Conservation (phyloP, 2,888 invertebrate genomes). For the Scrobipalpa costella region DNA sequence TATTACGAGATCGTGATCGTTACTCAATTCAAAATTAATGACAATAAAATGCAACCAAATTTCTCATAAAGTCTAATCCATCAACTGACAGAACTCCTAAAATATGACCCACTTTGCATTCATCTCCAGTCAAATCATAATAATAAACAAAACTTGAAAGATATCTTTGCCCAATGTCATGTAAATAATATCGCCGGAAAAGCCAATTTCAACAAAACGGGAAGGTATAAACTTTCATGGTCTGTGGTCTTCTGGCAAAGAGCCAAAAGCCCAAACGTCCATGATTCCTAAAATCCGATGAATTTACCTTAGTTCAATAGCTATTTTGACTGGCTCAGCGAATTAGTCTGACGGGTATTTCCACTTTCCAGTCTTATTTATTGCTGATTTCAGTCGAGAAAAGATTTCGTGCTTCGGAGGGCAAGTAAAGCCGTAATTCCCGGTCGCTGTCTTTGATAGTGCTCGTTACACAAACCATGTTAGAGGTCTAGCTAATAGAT, state of each 20-base stretch:
- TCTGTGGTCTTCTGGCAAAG: background rate
- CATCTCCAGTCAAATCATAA: background rate
- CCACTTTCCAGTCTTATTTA: too few relatives aligned
- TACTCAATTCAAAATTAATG: too few relatives aligned
- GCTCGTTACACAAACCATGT: too few relatives aligned
- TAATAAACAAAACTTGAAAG: conserved; percentile 5
- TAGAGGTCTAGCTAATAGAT: too few relatives aligned
- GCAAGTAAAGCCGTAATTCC: too few relatives aligned
- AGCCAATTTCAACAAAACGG: conserved; percentile 15
- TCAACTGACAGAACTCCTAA: background rate
- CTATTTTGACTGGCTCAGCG: too few relatives aligned
- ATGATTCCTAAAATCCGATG: background rate
- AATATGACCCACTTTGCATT: background rate
- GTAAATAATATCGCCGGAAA: conserved; percentile 3
- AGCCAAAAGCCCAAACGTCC: background rate
- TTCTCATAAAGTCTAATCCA: background rate
- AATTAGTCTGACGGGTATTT: too few relatives aligned
- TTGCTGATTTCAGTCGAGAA: too few relatives aligned
- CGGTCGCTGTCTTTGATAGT: too few relatives aligned
- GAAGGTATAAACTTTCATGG: conserved; percentile 9
- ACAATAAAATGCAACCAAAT: too few relatives aligned
- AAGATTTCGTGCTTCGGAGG: too few relatives aligned
- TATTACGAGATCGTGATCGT: too few relatives aligned
- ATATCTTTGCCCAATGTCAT: background rate
- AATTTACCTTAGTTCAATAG: background rate